Evolutionary conservation across 2,888 invertebrate species (phyloP), one percentile per base, ranked within the genome.

Genomic region (Macaria liturata): DNA sequence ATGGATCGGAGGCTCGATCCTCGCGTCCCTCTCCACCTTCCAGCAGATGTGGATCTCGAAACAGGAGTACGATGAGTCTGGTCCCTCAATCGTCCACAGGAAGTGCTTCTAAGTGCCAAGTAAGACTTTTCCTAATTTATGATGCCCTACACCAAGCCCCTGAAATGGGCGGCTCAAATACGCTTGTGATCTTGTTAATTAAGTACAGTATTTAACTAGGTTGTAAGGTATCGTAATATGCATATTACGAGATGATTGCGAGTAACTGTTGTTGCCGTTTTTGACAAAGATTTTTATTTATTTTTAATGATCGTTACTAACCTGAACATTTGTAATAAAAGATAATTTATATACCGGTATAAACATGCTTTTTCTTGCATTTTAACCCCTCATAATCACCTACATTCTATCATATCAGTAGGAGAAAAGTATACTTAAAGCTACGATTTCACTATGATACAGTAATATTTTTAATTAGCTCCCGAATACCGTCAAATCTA

Each of bases 31-130:
- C 72, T 97, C 97, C 78, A 97, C 97, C 92, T 97, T 97, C 97
- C 97, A 97, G 84, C 97, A 97, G 93, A 97, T 97, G 97, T 97
- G 97, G 97, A 97, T 98, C 93, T 97, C 97, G 85, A 98, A 98
- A 93, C 97, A 98, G 92, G 98, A 98, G 89, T 98, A 98, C 93
- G 98, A 98, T 89, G 98, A 98, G 92, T 97, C 97, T 76, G 98
- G 98, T 81, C 98, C 98, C 79, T 96, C 96, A 77, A 97, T 97
- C 83, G 98, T 98, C 73, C 98, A 98, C 95, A 96, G 98, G 93
- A 98, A 98, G 94, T 98, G 98, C 82, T 88, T 87, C 87, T 88
- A 86, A 84, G 72, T 75, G 72, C 69, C 83, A 81, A 84, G 76
- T 86, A 83, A 88, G 88, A 88, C 88, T 88, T 79, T 85, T 80